Conservation (phyloP, 2,797 vertebrate genomes). For the Bufotes viridis region DNA sequence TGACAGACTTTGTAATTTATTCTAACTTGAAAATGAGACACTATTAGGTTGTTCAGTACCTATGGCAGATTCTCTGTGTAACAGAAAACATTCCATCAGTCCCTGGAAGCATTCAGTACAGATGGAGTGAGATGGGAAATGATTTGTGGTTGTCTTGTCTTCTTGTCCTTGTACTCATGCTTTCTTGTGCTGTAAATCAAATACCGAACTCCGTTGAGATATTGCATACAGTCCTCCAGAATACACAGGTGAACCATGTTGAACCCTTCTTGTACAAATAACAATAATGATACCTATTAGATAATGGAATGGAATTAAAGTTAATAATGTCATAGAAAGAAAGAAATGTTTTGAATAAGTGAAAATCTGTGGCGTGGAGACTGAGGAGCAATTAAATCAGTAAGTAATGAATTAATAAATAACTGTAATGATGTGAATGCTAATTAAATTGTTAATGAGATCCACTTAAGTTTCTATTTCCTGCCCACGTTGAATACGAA, state of each 20-base stretch:
- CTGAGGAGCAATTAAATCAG: not conserved
- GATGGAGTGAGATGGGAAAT: constrained; percentile 33
- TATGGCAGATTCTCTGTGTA: constrained; percentile 33
- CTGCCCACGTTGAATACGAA: too few relatives aligned
- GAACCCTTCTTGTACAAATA: too few relatives aligned
- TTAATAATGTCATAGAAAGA: too few relatives aligned
- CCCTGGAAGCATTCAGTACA: constrained; percentile 44
- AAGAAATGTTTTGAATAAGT: not conserved
- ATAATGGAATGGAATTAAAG: too few relatives aligned
- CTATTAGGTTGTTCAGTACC: constrained; percentile 64
- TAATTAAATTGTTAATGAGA: too few relatives aligned
- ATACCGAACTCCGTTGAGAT: constrained; percentile 19
- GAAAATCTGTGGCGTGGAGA: not conserved
- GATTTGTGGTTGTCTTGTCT: constrained; percentile 43
- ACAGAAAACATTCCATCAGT: constrained; percentile 48
- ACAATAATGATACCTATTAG: too few relatives aligned
- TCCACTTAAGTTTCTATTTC: too few relatives aligned
- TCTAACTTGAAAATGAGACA: constrained; percentile 66
- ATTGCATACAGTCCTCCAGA: constrained; percentile 1
- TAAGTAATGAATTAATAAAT: not conserved
- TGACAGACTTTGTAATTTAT: constrained; percentile 63
- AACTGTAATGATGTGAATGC: too few relatives aligned
- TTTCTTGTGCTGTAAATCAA: constrained; percentile 13
- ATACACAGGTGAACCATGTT: not conserved
- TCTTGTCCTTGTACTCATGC: constrained; percentile 44